Base-by-base conservation (phyloP, 2,113 vertebrate species). In the Dasypus novemcinctus region DNA sequence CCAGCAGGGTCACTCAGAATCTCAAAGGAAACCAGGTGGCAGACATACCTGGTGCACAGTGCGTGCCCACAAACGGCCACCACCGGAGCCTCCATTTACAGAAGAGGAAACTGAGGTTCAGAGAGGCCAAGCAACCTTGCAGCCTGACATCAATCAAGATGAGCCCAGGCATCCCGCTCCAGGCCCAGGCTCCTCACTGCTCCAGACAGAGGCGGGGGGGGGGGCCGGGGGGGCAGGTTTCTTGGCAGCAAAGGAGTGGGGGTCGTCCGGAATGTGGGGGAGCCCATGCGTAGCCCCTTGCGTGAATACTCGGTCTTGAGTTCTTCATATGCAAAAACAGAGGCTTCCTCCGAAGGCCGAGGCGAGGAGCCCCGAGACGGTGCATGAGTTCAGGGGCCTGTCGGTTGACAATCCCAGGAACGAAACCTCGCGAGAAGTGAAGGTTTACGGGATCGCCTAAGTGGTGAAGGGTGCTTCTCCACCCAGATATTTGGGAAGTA, bases 81-180 rank as follows among this genome's bases (percentile, higher is more conserved):
- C 25, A 0, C 21, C 2, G 12, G 31, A 57, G 23, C n/a, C 10
- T 31, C n/a, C 9, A 15, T 41, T 5, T 54, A 20, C 25, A 68
- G 94, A 78, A 17, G 76, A 63, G 82, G 41, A 93, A 78, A 88
- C 27, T n/a, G n/a, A n/a, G n/a, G n/a, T n/a, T n/a, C n/a, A n/a
- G n/a, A n/a, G n/a, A n/a, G n/a, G 64, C 59, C 46, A 1, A 59
- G 63, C 2, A 1, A 11, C 75, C 18, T 8, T n/a, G 61, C 25
- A 31, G 52, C 20, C 64, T 0, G 4, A 36, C 61, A 12, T 21
- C 4, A 84, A 61, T 13, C 3, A 46, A 54, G 82, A 72, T 20
- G 18, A 36, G 14, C 15, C 41, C 13, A 0, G 23, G 25, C 15
- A 63, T n/a, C 46, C 66, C 23, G 59, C 63, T 43, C 13, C 10